phyloP scores from a whole-genome alignment of 2,113 vertebrate species.

The Engraulis encrasicolus region DNA sequence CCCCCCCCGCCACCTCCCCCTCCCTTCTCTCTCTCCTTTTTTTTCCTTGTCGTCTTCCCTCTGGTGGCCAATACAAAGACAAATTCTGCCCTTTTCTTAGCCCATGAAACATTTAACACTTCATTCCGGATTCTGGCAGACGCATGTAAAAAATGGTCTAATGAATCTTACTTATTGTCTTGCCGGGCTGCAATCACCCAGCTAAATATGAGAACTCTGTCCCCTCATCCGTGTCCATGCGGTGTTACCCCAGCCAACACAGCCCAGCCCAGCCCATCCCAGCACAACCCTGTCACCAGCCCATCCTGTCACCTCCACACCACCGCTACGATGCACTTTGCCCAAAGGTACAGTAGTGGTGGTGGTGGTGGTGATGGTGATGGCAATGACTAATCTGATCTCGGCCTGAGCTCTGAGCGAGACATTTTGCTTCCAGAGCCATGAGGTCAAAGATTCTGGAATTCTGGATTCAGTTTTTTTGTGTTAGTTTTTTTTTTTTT shows the following conservation, averaged over 20 bases:
- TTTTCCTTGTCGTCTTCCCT: too few species aligned
- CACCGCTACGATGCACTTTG: too few species aligned
- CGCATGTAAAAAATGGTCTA: constrained; percentile 98
- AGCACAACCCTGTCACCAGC: too few species aligned
- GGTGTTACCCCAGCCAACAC: constrained; percentile 65
- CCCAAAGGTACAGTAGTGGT: too few species aligned
- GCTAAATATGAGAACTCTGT: constrained; percentile 79
- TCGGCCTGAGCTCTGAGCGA: constrained; percentile 38
- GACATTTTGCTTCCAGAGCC: constrained; percentile 33
- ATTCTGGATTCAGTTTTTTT: not conserved
- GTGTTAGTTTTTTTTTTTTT: too few species aligned
- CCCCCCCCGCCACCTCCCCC: constrained; percentile 3
- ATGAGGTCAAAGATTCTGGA: constrained; percentile 21
- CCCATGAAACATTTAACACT: constrained; percentile 99
- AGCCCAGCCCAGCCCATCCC: constrained; percentile 54
- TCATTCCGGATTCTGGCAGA: constrained; percentile 98
- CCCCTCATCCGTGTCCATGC: constrained; percentile 66
- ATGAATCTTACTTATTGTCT: constrained; percentile 99
- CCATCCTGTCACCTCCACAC: too few species aligned
- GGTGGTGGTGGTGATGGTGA: constrained; percentile 57
- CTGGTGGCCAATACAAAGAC: constrained; percentile 93
- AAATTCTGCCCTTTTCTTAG: constrained; percentile 96
- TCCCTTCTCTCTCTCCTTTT: too few species aligned
- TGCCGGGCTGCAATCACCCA: constrained; percentile 85
- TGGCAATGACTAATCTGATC: constrained; percentile 42